phyloP scores from a whole-genome alignment of 2,113 vertebrate genomes.

The Serinus canaria region DNA sequence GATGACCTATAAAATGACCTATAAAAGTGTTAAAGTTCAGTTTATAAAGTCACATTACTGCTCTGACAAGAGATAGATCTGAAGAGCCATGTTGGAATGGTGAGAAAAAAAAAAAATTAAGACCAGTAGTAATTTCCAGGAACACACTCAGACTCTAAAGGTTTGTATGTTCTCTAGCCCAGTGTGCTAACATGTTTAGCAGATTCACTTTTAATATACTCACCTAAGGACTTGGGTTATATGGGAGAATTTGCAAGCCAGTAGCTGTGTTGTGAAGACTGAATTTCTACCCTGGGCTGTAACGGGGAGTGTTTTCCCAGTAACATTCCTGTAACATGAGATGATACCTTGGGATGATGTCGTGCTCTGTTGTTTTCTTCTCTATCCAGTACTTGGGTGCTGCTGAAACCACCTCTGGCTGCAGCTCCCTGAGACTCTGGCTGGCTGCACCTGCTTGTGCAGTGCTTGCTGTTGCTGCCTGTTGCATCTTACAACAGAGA shows the following conservation, averaged over 20 bases:
- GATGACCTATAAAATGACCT: background rate
- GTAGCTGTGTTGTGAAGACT: background rate
- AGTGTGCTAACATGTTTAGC: background rate
- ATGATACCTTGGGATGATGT: background rate
- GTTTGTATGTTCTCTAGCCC: background rate
- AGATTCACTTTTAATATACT: background rate
- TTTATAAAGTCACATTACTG: background rate
- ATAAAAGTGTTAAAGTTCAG: background rate
- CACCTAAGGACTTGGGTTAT: background rate
- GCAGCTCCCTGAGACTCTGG: accelerated
- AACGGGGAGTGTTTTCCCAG: background rate
- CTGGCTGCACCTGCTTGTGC: background rate
- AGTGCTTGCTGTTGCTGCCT: background rate
- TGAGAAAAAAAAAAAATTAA: background rate
- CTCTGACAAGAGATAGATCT: background rate
- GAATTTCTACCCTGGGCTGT: background rate
- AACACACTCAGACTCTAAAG: background rate
- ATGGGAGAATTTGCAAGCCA: background rate
- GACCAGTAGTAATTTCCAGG: background rate
- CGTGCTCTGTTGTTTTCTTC: background rate
- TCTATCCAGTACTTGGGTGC: accelerated
- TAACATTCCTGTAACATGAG: background rate
- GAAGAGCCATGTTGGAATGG: background rate
- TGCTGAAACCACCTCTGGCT: background rate
- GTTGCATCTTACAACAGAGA: background rate